Percentiles rank a stretch among this genome's conserved stretches.
These are phyloP conservation scores for Emberiza fucata DNA, from an alignment of 2,113 vertebrate genomes.

Conservation along the genomic window DNA sequence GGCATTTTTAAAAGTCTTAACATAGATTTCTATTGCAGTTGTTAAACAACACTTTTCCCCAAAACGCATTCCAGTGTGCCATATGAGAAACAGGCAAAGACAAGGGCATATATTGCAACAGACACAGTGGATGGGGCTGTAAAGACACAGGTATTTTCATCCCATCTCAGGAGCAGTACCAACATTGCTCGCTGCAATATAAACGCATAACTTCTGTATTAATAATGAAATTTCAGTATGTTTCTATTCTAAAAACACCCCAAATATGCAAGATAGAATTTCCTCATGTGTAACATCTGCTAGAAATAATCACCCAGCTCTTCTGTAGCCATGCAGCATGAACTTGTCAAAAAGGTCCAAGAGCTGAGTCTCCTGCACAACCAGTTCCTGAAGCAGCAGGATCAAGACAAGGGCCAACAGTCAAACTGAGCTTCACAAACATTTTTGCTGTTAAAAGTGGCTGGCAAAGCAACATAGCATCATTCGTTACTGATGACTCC, in stretches of 20 bases:
- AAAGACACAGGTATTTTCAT: background rate
- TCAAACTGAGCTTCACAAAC: background rate
- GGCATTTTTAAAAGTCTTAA: background rate
- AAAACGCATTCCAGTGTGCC: background rate
- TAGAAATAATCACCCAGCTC: background rate
- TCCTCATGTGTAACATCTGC: constrained; percentile 29
- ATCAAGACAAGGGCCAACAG: background rate
- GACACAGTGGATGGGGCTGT: background rate
- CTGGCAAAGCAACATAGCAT: background rate
- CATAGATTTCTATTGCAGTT: background rate
- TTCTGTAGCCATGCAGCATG: background rate
- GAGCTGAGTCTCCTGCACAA: background rate
- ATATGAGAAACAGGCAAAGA: background rate
- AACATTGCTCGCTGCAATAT: background rate
- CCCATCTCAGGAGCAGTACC: background rate
- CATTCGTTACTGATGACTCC: background rate
- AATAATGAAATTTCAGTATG: constrained; percentile 21
- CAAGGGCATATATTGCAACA: background rate
- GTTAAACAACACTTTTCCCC: background rate
- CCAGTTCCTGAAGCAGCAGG: background rate
- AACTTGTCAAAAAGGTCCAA: background rate
- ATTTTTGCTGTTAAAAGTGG: background rate
- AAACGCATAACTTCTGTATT: constrained; percentile 20
- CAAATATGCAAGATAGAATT: constrained; percentile 21
- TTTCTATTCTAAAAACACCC: background rate